phyloP scores from a whole-genome alignment of 2,888 invertebrate species.

The Amblyteles armatorius region DNA sequence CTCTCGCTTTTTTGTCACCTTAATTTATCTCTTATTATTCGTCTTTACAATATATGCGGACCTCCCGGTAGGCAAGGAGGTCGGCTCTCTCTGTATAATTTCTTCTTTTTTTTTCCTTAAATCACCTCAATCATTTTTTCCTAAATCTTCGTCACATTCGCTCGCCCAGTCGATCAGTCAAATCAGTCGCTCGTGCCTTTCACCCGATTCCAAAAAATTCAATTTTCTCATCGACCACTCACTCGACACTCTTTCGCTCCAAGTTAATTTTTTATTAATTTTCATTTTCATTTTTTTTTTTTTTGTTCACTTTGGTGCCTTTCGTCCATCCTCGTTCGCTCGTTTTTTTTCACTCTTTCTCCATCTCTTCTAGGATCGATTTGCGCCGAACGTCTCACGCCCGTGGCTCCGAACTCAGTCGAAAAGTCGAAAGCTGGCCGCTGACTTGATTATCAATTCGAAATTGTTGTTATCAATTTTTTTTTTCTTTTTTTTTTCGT shows the following conservation, averaged over 20 bases:
- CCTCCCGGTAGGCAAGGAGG: constrained; percentile 84
- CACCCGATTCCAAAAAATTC: constrained; percentile 51
- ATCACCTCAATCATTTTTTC: constrained; percentile 72
- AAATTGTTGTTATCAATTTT: constrained; percentile 43
- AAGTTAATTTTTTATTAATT: not conserved
- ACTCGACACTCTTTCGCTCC: constrained; percentile 33
- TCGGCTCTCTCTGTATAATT: constrained; percentile 84
- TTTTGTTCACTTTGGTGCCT: constrained; percentile 33
- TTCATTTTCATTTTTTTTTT: not conserved
- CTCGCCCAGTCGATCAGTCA: constrained; percentile 67
- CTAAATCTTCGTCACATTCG: constrained; percentile 74
- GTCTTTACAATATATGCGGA: constrained; percentile 84
- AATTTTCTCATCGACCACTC: constrained; percentile 67
- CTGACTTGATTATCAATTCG: constrained; percentile 71
- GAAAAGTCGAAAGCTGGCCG: constrained; percentile 77
- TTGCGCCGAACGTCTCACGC: constrained; percentile 84
- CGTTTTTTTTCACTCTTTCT: constrained; percentile 59
- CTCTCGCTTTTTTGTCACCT: constrained; percentile 74
- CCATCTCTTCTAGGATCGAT: constrained; percentile 80
- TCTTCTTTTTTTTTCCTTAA: constrained; percentile 73
- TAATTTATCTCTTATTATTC: constrained; percentile 83
- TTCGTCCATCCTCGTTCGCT: constrained; percentile 40
- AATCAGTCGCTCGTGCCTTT: constrained; percentile 47
- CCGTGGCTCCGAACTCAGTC: constrained; percentile 84
- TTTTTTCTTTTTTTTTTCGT: constrained; percentile 9